Evolutionary conservation across 2,797 vertebrate species (phyloP).

Genomic region (Buceros bicornis): DNA sequence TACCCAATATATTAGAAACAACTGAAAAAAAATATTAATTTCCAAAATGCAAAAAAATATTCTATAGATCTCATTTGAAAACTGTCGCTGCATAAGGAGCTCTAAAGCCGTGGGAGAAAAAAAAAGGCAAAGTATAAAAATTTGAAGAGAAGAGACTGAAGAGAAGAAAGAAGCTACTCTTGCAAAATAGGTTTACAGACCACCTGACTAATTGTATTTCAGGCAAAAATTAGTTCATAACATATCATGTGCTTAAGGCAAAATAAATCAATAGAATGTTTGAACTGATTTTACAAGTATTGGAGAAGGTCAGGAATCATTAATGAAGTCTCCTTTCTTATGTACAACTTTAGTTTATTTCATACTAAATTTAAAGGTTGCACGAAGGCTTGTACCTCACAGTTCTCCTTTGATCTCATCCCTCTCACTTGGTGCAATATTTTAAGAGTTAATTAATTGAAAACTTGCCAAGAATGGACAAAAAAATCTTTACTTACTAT

Average conservation of each 20-base stretch:
- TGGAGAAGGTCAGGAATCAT: background rate
- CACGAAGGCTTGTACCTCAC: background rate
- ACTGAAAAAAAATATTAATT: background rate
- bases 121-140: background rate
- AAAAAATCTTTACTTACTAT: background rate
- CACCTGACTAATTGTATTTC: background rate
- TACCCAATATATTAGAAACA: background rate
- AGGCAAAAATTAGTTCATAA: background rate
- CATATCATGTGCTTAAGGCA: background rate
- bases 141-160: background rate
- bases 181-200: background rate
- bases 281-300: background rate
- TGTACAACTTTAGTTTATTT: background rate
- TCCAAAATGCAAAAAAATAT: background rate
- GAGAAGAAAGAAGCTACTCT: background rate
- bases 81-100: background rate
- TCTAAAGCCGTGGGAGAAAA: background rate
- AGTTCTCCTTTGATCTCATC: background rate
- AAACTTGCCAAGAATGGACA: background rate
- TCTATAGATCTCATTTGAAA: background rate
- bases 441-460: background rate
- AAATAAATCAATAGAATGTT: background rate
- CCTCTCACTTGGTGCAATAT: background rate
- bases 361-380: background rate
- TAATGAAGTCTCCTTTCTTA: background rate